phyloP scores from a whole-genome alignment of 2,113 vertebrate genomes.

The Xerus inauris region DNA sequence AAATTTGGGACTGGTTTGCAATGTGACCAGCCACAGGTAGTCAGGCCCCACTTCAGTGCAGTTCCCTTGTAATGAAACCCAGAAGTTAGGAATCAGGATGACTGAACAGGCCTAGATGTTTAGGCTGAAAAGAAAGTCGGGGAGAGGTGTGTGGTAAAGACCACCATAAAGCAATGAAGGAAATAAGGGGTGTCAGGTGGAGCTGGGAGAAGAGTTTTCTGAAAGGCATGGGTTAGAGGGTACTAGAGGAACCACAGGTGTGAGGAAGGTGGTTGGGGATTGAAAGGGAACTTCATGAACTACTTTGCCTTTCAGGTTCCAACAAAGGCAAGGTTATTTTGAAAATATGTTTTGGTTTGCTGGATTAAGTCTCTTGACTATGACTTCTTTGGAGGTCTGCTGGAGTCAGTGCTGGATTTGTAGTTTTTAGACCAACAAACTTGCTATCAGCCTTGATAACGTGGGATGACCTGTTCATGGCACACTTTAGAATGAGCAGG shows the following conservation, averaged over 20 bases:
- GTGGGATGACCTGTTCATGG: not conserved
- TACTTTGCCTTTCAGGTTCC: not conserved
- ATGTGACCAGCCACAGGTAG: rapidly evolving
- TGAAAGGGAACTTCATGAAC: not conserved
- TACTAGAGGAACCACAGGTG: no score
- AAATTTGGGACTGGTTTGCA: not conserved
- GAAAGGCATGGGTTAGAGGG: not conserved
- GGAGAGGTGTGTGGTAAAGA: not conserved
- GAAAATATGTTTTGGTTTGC: not conserved
- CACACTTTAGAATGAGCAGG: not conserved
- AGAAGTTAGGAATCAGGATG: not conserved
- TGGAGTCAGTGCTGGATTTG: not conserved
- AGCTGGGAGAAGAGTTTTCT: not conserved
- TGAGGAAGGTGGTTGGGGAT: not conserved
- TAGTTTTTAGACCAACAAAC: not conserved
- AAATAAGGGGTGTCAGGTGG: not conserved
- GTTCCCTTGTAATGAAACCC: not conserved
- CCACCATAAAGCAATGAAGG: not conserved
- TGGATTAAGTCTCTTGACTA: not conserved
- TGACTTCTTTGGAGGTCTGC: not conserved
- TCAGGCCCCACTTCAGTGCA: not conserved
- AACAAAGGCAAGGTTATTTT: not conserved
- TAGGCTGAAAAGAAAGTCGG: not conserved
- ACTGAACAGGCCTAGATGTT: not conserved
- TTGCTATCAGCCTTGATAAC: not conserved